phyloP scores from a whole-genome alignment of 2,888 invertebrate species.

The Tenthredo amoena region DNA sequence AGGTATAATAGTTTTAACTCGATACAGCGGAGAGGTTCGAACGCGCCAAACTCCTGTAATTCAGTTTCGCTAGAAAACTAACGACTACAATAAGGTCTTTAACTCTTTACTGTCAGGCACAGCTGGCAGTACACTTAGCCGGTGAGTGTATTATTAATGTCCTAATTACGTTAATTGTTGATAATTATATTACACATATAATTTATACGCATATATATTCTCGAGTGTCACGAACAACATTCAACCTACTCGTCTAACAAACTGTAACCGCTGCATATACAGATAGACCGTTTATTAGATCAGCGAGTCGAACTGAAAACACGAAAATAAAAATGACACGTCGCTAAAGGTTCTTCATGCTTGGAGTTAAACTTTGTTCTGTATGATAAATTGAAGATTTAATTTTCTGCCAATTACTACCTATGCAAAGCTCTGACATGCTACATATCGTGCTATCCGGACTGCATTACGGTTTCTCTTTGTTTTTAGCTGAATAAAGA shows the following conservation, averaged over 20 bases:
- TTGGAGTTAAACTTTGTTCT: not conserved
- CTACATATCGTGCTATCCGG: not conserved
- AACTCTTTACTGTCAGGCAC: conserved; percentile 45
- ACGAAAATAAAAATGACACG: not conserved
- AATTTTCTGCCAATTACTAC: not conserved
- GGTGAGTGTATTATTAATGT: conserved; percentile 38
- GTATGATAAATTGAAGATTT: not conserved
- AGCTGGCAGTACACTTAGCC: conserved; percentile 16
- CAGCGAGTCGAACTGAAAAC: not conserved
- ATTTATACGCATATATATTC: not conserved
- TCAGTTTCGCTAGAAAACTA: conserved; percentile 45
- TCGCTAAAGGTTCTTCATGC: not conserved
- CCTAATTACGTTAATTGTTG: conserved; percentile 29
- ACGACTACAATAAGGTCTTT: conserved; percentile 49
- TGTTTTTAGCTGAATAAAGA: not conserved
- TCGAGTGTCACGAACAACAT: not conserved
- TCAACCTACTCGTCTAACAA: not conserved
- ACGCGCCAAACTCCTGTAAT: conserved; percentile 46
- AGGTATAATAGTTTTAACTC: conserved; percentile 49
- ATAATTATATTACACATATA: conserved; percentile 3
- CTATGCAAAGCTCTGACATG: not conserved
- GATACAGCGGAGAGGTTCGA: conserved; percentile 47
- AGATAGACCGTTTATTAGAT: not conserved
- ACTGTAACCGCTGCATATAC: not conserved
- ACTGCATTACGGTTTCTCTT: not conserved